Evolutionary conservation across 2,113 vertebrate species (phyloP).

Genomic region (Acrocephalus arundinaceus): DNA sequence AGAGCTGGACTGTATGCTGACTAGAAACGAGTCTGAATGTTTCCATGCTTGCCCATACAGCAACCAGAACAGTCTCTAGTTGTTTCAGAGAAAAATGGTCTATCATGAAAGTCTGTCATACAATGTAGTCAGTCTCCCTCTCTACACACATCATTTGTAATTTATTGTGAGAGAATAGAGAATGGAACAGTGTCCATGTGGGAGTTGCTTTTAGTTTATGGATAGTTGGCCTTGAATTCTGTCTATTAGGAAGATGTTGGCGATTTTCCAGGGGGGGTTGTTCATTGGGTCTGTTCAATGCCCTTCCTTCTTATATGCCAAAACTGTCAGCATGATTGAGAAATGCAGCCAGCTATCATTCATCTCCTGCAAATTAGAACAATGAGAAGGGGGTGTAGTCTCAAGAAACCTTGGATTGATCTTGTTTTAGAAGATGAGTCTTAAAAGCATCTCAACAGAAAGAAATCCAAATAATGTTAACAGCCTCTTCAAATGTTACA

Average conservation of each 20-base stretch:
- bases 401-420: not conserved
- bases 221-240: slow-evolving; percentile 2
- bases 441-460: not conserved
- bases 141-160: not conserved
- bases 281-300: not conserved
- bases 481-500: not conserved
- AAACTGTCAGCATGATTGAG: not conserved
- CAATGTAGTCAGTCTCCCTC: not conserved
- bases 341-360: slow-evolving; percentile 4
- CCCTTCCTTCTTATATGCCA: not conserved
- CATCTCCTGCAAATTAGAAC: slow-evolving; percentile 10
- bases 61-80: not conserved
- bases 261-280: not conserved
- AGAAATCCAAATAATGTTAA: not conserved
- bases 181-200: not conserved
- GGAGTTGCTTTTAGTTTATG: slow-evolving; percentile 29
- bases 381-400: not conserved
- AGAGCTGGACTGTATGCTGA: not conserved
- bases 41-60: not conserved
- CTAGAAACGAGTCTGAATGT: not conserved
- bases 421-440: not conserved
- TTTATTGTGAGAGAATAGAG: not conserved
- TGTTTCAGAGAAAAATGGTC: slow-evolving; percentile 13
- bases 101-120: not conserved
- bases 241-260: slow-evolving; percentile 14